These are phyloP conservation scores for Formicarius rufipectus DNA, from an alignment of 2,113 vertebrate species.

Conservation along the genomic window DNA sequence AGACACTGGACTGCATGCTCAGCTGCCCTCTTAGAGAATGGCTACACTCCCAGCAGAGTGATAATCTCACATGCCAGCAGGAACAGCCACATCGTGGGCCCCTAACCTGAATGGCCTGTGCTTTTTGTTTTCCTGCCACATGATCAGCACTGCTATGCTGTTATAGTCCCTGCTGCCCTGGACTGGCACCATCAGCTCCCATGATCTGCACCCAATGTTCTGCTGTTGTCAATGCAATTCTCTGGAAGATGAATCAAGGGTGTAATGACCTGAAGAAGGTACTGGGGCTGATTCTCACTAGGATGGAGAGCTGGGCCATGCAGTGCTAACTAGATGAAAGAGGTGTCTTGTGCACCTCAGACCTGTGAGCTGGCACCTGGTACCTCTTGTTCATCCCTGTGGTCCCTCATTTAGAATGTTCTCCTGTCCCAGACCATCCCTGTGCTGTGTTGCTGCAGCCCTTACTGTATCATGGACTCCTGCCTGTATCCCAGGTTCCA, in stretches of 20 bases:
- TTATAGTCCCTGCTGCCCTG: neutral
- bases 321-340: neutral
- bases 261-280: neutral
- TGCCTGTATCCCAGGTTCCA: neutral
- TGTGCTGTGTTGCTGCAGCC: neutral
- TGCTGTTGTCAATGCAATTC: neutral
- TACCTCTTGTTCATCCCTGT: neutral
- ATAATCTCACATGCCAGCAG: neutral
- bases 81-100: neutral
- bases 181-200: rapidly evolving
- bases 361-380: rapidly evolving
- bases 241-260: neutral
- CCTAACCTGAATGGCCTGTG: neutral
- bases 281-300: neutral
- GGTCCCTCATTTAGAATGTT: neutral
- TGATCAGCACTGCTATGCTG: neutral
- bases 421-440: neutral
- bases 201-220: rapidly evolving
- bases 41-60: neutral
- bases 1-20: neutral
- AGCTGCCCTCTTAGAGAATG: neutral
- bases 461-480: neutral
- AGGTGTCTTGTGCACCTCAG: neutral
- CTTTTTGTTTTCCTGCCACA: neutral
- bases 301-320: rapidly evolving